A percentile compares a stretch with the other conserved stretches of the same genome.
phyloP scores from a whole-genome alignment of 2,797 vertebrate genomes.

The Alauda arvensis region DNA sequence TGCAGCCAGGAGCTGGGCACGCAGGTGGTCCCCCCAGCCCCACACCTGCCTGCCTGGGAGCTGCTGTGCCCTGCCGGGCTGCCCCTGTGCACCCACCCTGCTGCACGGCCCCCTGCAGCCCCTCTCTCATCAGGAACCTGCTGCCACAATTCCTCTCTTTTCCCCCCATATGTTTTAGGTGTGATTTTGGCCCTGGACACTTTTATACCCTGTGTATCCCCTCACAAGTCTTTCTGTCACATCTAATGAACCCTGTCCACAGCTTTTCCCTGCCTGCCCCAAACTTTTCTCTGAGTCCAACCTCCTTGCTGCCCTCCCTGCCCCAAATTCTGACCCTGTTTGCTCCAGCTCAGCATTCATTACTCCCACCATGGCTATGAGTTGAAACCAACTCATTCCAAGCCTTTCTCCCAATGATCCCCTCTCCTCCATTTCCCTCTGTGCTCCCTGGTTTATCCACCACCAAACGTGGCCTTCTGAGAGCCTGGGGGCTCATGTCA shows the following conservation, averaged over 20 bases:
- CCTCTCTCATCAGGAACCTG: background rate
- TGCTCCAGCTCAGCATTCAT: background rate
- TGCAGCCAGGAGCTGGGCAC: background rate
- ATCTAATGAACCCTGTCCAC: background rate
- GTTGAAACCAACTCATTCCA: background rate
- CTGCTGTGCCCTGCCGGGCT: rapidly evolving
- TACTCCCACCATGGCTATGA: background rate
- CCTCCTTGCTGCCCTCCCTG: background rate
- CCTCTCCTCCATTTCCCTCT: background rate
- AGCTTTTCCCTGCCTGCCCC: background rate
- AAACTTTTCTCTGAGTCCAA: background rate
- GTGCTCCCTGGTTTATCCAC: background rate
- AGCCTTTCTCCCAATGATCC: background rate
- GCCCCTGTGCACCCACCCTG: background rate
- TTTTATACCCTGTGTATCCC: background rate
- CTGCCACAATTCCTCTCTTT: background rate
- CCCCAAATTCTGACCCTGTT: background rate
- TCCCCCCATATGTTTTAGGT: background rate
- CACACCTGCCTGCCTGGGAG: background rate
- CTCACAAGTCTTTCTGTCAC: rapidly evolving
- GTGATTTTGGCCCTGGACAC: background rate
- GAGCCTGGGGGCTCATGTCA: rapidly evolving
- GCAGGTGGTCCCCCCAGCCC: background rate
- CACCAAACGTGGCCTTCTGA: background rate
- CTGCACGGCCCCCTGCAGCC: background rate